A percentile compares a stretch with the other conserved stretches of the same genome.
Conservation (phyloP, 2,888 invertebrate species). For the Marronus borbonicus region DNA sequence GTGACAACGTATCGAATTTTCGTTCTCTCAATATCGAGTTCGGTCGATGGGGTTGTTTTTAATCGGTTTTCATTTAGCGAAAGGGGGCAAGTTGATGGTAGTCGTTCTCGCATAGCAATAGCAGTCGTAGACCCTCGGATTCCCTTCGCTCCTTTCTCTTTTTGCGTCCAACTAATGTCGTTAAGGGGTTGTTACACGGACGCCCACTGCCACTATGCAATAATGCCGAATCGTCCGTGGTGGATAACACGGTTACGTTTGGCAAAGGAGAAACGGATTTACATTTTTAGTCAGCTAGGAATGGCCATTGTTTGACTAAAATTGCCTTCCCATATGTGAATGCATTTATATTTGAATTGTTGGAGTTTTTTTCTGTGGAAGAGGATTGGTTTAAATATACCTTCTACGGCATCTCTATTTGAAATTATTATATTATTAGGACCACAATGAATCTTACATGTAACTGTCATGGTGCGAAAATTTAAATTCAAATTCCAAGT, state of each 20-base stretch:
- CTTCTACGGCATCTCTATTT: too few relatives aligned
- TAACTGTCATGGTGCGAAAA: too few relatives aligned
- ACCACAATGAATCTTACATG: too few relatives aligned
- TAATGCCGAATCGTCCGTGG: slow-evolving; percentile 24
- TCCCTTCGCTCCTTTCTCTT: slow-evolving; percentile 62
- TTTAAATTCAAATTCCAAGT: too few relatives aligned
- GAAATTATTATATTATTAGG: too few relatives aligned
- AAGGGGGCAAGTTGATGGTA: slow-evolving; percentile 53
- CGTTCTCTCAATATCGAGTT: slow-evolving; percentile 58
- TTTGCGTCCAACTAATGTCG: slow-evolving; percentile 63
- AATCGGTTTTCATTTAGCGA: slow-evolving; percentile 66
- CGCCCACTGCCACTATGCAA: slow-evolving; percentile 68
- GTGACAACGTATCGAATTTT: slow-evolving; percentile 71
- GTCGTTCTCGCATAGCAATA: slow-evolving; percentile 58
- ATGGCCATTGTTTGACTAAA: slow-evolving; percentile 39
- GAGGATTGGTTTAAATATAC: background rate
- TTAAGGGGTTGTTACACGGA: slow-evolving; percentile 65
- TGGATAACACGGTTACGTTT: slow-evolving; percentile 32
- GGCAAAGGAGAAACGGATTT: slow-evolving; percentile 41
- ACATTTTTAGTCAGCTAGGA: slow-evolving; percentile 46
- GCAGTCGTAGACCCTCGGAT: slow-evolving; percentile 60
- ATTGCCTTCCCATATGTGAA: slow-evolving; percentile 38
- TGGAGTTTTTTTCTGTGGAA: background rate
- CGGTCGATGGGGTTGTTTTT: slow-evolving; percentile 69
- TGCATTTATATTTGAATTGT: background rate